phyloP scores from a whole-genome alignment of 2,888 invertebrate genomes.

The Drosophila robusta region DNA sequence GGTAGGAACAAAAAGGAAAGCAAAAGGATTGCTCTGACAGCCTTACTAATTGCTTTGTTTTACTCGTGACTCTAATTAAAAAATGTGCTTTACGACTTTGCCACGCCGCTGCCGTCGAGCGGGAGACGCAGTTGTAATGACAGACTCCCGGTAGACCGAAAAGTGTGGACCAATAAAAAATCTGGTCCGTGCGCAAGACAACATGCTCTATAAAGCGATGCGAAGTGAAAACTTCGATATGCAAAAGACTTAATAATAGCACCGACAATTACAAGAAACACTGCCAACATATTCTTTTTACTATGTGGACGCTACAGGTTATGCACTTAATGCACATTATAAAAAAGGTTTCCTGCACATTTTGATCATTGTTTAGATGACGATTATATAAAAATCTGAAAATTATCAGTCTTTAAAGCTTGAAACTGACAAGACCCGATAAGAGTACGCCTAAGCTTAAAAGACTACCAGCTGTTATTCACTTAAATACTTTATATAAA shows the following conservation, averaged over 20 bases:
- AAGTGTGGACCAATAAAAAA: slow-evolving; percentile 25
- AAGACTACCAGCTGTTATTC: neutral
- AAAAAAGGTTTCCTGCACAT: slow-evolving; percentile 33
- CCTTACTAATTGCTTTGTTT: slow-evolving; percentile 78
- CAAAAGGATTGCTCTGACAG: slow-evolving; percentile 77
- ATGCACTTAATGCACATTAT: neutral
- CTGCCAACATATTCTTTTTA: neutral
- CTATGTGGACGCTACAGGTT: slow-evolving; percentile 30
- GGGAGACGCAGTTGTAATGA: slow-evolving; percentile 35
- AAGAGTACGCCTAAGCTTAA: neutral
- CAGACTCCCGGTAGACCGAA: slow-evolving; percentile 27
- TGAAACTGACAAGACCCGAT: no score
- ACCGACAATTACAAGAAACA: slow-evolving; percentile 45
- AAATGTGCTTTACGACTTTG: slow-evolving; percentile 77
- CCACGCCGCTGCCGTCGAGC: slow-evolving; percentile 33
- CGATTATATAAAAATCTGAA: slow-evolving; percentile 42
- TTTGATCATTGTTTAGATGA: slow-evolving; percentile 57
- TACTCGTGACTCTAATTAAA: slow-evolving; percentile 80
- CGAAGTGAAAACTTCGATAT: slow-evolving; percentile 38
- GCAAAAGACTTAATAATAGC: slow-evolving; percentile 45
- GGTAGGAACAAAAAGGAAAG: slow-evolving; percentile 21
- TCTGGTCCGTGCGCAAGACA: slow-evolving; percentile 28
- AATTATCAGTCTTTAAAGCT: neutral
- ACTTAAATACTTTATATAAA: neutral
- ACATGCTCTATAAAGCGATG: slow-evolving; percentile 22